Conservation (phyloP, 2,113 vertebrate genomes). For the Siniperca knerii region DNA sequence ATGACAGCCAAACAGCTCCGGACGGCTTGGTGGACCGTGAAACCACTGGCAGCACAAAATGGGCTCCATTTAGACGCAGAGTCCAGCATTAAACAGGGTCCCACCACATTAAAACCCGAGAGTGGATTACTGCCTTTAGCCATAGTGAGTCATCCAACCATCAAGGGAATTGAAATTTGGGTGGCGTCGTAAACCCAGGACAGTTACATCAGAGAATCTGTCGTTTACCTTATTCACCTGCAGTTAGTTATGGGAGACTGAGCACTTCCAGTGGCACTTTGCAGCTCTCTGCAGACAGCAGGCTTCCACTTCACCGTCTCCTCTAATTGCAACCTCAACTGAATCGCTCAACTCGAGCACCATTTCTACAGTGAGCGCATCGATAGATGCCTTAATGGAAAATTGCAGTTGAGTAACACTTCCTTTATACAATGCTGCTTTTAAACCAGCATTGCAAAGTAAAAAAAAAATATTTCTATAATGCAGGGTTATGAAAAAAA, state of each 20-base stretch:
- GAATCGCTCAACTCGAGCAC: slow-evolving; percentile 53
- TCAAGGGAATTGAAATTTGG: slow-evolving; percentile 60
- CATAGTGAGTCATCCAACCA: slow-evolving; percentile 38
- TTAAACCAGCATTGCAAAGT: not conserved
- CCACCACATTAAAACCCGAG: slow-evolving; percentile 18
- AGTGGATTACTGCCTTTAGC: slow-evolving; percentile 53
- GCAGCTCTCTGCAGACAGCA: slow-evolving; percentile 54
- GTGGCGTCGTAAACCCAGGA: slow-evolving; percentile 18
- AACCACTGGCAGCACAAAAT: slow-evolving; percentile 28
- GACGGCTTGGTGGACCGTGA: not conserved
- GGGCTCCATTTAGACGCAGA: slow-evolving; percentile 8
- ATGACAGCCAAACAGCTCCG: not conserved
- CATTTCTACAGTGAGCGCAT: slow-evolving; percentile 57
- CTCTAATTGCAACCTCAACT: slow-evolving; percentile 68
- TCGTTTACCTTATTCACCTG: slow-evolving; percentile 62
- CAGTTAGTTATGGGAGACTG: slow-evolving; percentile 66
- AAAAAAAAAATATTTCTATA: not conserved
- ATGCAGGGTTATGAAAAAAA: slow-evolving; percentile 15
- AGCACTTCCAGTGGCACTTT: slow-evolving; percentile 66
- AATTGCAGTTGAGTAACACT: slow-evolving; percentile 51
- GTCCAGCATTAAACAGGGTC: slow-evolving; percentile 32
- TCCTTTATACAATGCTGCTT: slow-evolving; percentile 32
- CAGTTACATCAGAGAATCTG: slow-evolving; percentile 43
- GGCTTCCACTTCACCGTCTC: slow-evolving; percentile 64
- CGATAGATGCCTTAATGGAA: slow-evolving; percentile 64